Evolutionary conservation across 2,797 vertebrate species (phyloP).

Genomic region (Onychomys leucogaster): DNA sequence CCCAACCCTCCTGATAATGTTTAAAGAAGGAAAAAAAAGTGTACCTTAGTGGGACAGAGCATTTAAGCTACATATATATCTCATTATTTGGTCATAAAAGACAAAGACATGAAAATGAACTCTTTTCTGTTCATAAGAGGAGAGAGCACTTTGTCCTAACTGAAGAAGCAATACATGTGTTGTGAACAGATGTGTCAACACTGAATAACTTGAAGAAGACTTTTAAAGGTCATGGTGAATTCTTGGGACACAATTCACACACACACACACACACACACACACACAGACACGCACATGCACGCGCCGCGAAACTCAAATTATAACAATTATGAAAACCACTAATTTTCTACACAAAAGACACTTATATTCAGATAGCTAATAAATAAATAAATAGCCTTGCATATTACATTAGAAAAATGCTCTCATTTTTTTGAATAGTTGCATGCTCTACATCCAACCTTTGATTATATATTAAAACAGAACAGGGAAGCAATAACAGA

Average conservation of each 20-base stretch:
- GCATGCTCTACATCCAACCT: neutral
- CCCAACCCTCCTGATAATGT: too few species aligned
- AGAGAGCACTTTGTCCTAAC: neutral
- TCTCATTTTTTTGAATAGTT: neutral
- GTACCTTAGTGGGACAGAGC: neutral
- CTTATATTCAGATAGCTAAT: neutral
- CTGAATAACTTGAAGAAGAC: neutral
- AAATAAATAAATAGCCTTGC: neutral
- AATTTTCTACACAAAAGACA: neutral
- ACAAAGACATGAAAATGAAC: neutral
- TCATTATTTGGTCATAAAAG: slow-evolving; percentile 50
- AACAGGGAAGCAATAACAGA: neutral
- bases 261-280: neutral
- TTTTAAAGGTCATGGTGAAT: slow-evolving; percentile 28
- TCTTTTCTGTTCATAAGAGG: neutral
- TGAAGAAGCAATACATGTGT: neutral
- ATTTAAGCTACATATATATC: neutral
- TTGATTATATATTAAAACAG: neutral
- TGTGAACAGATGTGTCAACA: neutral
- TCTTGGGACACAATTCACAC: neutral
- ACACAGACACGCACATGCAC: neutral
- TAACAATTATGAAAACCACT: neutral
- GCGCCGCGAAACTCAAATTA: neutral
- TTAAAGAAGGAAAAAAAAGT: neutral
- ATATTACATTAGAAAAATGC: neutral